Evolutionary conservation across 2,888 invertebrate genomes (phyloP).

Genomic region (Magallana nippona): DNA sequence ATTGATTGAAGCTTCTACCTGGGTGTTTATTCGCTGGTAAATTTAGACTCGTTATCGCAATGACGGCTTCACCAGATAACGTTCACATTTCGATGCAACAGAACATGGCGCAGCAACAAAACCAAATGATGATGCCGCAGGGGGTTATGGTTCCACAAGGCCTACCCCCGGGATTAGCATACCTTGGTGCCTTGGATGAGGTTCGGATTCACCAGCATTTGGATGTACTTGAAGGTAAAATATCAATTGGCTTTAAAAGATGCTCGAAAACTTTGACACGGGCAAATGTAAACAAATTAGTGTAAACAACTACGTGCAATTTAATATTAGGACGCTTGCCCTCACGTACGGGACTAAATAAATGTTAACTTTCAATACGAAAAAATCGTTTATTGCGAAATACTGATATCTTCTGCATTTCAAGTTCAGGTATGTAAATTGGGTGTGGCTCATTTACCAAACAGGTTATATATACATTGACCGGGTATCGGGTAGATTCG

Average conservation of each 20-base stretch:
- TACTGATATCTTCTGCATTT: no score
- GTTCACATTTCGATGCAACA: slow-evolving; percentile 34
- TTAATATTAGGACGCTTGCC: not conserved
- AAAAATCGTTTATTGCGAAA: no score
- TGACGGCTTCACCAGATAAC: slow-evolving; percentile 15
- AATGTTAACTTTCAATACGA: no score
- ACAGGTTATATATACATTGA: no score
- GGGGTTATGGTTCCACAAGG: slow-evolving; percentile 54
- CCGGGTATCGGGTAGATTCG: no score
- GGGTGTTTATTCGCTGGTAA: slow-evolving; percentile 3
- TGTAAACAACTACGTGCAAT: not conserved
- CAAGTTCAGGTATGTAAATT: no score
- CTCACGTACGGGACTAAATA: no score
- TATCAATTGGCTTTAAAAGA: not conserved
- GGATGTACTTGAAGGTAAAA: slow-evolving; percentile 69
- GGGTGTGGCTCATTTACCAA: no score
- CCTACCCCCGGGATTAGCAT: slow-evolving; percentile 69
- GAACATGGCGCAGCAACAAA: slow-evolving; percentile 36
- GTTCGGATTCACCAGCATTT: slow-evolving; percentile 69
- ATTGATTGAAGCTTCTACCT: not conserved
- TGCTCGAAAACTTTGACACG: not conserved
- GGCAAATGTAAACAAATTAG: not conserved
- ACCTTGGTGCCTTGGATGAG: slow-evolving; percentile 65
- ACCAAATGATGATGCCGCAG: slow-evolving; percentile 18
- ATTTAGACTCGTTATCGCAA: slow-evolving; percentile 9